Evolutionary conservation across 2,888 invertebrate genomes (phyloP).

Genomic region (Cylloceria caligata): DNA sequence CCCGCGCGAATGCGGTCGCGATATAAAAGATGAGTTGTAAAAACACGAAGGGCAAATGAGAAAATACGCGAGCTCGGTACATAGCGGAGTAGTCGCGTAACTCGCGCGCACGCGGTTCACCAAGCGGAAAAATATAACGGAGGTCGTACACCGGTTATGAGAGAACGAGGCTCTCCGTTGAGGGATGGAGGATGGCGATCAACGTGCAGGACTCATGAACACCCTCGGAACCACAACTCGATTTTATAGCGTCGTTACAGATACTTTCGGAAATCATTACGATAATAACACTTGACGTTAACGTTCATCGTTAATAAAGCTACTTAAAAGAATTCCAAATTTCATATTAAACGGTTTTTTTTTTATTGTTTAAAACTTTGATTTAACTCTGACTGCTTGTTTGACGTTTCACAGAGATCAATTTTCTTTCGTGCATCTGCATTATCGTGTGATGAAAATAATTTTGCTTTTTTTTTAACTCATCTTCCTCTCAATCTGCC

Average conservation of each 20-base stretch:
- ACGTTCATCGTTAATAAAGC: not conserved
- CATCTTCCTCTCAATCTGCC: too few species aligned
- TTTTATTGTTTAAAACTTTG: too few species aligned
- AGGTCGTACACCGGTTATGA: constrained; percentile 62
- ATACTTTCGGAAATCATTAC: constrained; percentile 70
- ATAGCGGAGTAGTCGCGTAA: constrained; percentile 71
- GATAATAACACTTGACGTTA: constrained; percentile 25
- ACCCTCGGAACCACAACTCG: constrained; percentile 50
- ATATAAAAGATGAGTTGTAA: constrained; percentile 82
- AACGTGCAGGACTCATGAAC: constrained; percentile 67
- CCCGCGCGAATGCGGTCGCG: constrained; percentile 73
- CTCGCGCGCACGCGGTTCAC: constrained; percentile 49
- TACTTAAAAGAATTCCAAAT: not conserved
- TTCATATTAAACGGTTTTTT: not conserved
- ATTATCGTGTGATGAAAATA: too few species aligned
- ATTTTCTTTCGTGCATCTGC: too few species aligned
- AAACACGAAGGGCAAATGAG: constrained; percentile 81
- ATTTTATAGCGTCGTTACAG: constrained; percentile 76
- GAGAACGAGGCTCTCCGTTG: constrained; percentile 29
- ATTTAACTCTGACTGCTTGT: too few species aligned
- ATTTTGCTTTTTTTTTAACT: too few species aligned
- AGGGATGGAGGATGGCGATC: constrained; percentile 44
- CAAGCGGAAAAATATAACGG: constrained; percentile 63
- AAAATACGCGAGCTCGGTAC: constrained; percentile 78
- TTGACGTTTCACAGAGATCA: too few species aligned